Conservation (phyloP, 2,113 vertebrate species). For the Cololabis saira region DNA sequence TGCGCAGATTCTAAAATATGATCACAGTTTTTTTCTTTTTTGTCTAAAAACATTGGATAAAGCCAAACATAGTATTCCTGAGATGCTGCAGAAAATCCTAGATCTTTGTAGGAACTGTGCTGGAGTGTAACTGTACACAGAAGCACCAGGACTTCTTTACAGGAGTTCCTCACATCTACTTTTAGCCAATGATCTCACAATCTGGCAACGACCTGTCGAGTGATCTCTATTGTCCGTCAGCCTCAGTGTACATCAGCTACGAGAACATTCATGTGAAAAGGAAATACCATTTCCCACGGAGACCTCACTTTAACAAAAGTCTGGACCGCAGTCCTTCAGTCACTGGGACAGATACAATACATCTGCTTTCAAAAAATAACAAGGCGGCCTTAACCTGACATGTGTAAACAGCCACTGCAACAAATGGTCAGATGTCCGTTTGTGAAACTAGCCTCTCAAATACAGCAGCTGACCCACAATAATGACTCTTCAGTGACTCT, state of each 20-base stretch:
- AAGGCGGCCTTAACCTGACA: constrained; percentile 24
- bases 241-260: constrained; percentile 37
- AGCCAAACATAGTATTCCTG: neutral
- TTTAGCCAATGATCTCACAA: constrained; percentile 60
- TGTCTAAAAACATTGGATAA: neutral
- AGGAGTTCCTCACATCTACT: constrained; percentile 42
- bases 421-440: constrained; percentile 26
- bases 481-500: constrained; percentile 18
- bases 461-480: constrained; percentile 41
- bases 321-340: constrained; percentile 12
- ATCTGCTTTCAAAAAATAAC: neutral
- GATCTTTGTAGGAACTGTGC: constrained; percentile 2
- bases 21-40: neutral
- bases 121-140: neutral
- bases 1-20: too few species aligned
- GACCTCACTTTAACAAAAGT: constrained; percentile 26
- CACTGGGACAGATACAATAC: neutral
- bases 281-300: constrained; percentile 38
- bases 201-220: constrained; percentile 46
- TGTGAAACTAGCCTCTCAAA: constrained; percentile 37
- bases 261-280: constrained; percentile 46
- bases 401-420: constrained; percentile 35
- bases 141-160: constrained; percentile 9
- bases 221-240: constrained; percentile 53
- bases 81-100: neutral